phyloP scores from a whole-genome alignment of 1,140 invertebrate species.

The Ceratina australensis region DNA sequence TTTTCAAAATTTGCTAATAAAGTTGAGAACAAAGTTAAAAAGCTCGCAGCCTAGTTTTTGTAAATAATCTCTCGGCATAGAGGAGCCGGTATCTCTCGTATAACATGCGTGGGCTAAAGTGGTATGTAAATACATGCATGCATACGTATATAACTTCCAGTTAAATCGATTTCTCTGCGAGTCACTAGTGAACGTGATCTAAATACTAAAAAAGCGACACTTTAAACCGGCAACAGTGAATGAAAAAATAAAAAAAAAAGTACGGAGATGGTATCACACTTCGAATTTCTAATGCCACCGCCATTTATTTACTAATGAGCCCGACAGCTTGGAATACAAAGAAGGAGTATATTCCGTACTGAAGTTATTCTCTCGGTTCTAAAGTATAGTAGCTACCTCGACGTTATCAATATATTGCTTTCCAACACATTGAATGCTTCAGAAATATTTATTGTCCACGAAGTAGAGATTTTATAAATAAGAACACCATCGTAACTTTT shows the following conservation, averaged over 20 bases:
- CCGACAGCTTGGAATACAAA: background rate
- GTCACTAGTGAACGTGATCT: slow-evolving; percentile 1
- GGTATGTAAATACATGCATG: no score
- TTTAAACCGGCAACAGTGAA: background rate
- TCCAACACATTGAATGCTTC: no score
- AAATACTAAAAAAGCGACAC: background rate
- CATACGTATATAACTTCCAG: background rate
- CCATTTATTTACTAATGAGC: slow-evolving; percentile 13
- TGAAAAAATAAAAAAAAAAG: slow-evolving; percentile 17
- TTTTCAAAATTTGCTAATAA: no score
- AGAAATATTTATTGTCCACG: no score
- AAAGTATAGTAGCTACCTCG: no score
- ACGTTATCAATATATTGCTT: no score
- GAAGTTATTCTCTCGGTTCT: no score
- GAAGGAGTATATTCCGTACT: background rate
- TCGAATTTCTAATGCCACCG: slow-evolving; percentile 9
- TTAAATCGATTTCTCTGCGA: slow-evolving; percentile 10
- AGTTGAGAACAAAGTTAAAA: no score
- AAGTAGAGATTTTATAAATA: no score
- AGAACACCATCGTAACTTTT: no score
- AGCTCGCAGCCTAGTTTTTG: no score
- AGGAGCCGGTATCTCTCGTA: background rate
- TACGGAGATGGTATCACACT: background rate
- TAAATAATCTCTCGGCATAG: background rate
- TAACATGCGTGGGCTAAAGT: background rate